Conservation (phyloP, 2,113 vertebrate species). For the Ammodytes marinus region DNA sequence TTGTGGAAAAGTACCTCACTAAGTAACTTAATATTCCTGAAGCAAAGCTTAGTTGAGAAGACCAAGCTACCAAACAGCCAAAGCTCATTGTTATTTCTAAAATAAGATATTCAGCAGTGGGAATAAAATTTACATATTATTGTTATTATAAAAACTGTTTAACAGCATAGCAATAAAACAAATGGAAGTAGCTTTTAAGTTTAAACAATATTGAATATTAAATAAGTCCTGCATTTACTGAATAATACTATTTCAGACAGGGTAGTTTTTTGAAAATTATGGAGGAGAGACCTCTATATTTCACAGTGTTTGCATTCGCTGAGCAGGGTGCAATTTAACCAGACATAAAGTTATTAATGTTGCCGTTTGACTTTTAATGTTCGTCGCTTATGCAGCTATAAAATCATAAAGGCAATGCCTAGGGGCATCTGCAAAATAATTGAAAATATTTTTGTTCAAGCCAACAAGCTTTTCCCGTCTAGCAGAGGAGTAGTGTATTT, state of each 20-base stretch:
- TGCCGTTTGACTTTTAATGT: constrained; percentile 27
- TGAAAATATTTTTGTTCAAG: constrained; percentile 41
- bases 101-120: background rate
- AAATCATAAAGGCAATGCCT: constrained; percentile 8
- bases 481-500: constrained; percentile 42
- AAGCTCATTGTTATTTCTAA: constrained; percentile 12
- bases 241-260: background rate
- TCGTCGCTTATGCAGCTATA: constrained; percentile 3
- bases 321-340: background rate
- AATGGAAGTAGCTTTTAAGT: background rate
- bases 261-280: background rate
- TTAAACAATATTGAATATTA: background rate
- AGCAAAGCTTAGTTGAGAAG: constrained; percentile 12
- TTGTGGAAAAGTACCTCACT: constrained; percentile 53
- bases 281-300: background rate
- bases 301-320: background rate
- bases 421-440: constrained; percentile 23
- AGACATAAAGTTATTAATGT: constrained; percentile 35
- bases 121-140: background rate
- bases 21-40: constrained; percentile 46
- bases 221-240: background rate
- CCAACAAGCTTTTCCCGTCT: constrained; percentile 40
- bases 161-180: background rate
- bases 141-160: background rate
- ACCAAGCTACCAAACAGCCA: constrained; percentile 20